A percentile compares a stretch with the other conserved stretches of the same genome.
Conservation (phyloP, 2,113 vertebrate genomes). For the Arothron firmamentum region DNA sequence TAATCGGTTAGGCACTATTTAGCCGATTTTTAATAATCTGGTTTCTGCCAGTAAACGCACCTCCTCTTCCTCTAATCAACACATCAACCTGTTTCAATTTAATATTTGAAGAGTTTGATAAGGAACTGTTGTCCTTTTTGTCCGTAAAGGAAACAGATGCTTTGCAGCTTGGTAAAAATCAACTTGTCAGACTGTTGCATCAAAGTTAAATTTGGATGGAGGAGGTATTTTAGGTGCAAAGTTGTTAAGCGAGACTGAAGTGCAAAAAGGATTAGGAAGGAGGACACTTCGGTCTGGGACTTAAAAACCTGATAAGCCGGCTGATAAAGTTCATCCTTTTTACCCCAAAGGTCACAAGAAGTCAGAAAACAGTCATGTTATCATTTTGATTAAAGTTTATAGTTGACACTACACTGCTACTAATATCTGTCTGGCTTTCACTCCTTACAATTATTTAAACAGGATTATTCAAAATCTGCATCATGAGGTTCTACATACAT, state of each 20-base stretch:
- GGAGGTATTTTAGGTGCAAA: slow-evolving; percentile 12
- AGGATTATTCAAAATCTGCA: no score
- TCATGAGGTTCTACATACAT: no score
- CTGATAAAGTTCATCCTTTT: slow-evolving; percentile 5
- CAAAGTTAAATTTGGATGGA: neutral
- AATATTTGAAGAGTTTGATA: no score
- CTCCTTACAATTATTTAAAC: no score
- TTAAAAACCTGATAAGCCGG: slow-evolving; percentile 39
- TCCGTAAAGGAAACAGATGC: no score
- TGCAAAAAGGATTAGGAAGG: slow-evolving; percentile 47
- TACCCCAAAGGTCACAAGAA: neutral
- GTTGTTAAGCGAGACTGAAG: slow-evolving; percentile 3
- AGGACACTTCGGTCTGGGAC: slow-evolving; percentile 13
- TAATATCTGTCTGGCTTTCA: no score
- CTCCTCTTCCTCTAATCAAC: no score
- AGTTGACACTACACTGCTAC: neutral
- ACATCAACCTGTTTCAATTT: no score
- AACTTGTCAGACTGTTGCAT: neutral
- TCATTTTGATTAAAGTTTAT: neutral
- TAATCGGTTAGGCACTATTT: no score
- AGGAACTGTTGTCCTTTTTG: no score
- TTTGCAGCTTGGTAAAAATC: neutral
- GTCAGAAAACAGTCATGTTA: neutral
- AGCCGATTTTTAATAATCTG: no score
- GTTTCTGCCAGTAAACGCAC: no score